Evolutionary conservation across 2,888 invertebrate genomes (phyloP), one percentile per base, ranked within the genome.

Genomic region (Volucella inanis): DNA sequence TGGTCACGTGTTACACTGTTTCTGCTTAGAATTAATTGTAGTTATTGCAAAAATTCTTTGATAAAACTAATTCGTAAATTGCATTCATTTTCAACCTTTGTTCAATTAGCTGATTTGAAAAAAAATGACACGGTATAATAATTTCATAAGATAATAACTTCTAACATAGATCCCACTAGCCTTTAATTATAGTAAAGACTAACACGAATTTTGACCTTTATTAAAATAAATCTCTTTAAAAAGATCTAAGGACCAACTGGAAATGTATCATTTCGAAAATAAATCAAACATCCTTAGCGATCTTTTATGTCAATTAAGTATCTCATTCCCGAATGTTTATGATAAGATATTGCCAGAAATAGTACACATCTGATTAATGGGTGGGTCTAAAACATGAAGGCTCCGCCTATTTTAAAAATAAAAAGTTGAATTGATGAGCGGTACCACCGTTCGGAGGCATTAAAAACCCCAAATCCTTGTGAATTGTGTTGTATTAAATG

Each of bases 221-320:
- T 14, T 31, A 31, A 45, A n/a, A 45, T 45, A 47, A 43, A 62
- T 31, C 31, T 2, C 31, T 31, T 31, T 31, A 38, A 50, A 11
- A 50, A 39, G 15, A 50, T 38, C 0, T 50, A 12, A 2, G 39
- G 31, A 9, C 18, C 45, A 12, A n/a, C 11, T 2, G 12, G 2
- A 8, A 14, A 54, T 43, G 45, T 14, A 12, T 39, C 18, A 62
- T 62, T n/a, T 62, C 72, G 52, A 64, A 72, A 64, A 72, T 64
- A 54, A 72, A 55, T 62, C 47, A 54, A 43, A 50, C 41, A 67
- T 45, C 31, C 31, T 68, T 14, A 38, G 39, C 43, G 61, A 54
- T 62, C 72, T 62, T 61, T 62, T 52, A 61, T 61, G 75, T 65
- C 76, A 70, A 77, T 70, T 77, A 62, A 55, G 54, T 62, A 54